These are phyloP conservation scores for Venturia canescens DNA, from an alignment of 1,140 invertebrate species.

Conservation along the genomic window DNA sequence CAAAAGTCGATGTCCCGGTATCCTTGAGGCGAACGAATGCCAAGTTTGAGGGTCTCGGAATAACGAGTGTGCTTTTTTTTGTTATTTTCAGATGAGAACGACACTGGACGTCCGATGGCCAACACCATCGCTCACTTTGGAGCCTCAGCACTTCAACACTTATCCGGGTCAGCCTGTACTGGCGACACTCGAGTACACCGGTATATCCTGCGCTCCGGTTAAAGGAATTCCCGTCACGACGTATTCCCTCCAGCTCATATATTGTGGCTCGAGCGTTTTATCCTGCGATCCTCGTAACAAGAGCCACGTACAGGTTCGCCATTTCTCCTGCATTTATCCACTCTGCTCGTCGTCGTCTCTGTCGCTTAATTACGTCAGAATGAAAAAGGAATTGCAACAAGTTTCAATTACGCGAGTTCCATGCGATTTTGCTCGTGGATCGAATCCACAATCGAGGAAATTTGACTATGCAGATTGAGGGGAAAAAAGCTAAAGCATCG, in stretches of 20 bases:
- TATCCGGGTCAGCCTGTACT: constrained; percentile 85
- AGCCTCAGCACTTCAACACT: constrained; percentile 85
- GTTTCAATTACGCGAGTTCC: no score
- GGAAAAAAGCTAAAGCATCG: no score
- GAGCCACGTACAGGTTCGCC: constrained; percentile 68
- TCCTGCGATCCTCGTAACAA: constrained; percentile 73
- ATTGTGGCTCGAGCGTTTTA: constrained; percentile 80
- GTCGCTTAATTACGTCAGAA: no score
- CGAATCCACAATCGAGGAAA: no score
- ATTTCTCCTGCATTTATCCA: no score
- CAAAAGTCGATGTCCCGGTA: no score
- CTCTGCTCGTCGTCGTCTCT: no score
- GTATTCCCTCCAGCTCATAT: constrained; percentile 83
- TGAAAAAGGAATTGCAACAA: no score
- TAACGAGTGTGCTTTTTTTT: background rate
- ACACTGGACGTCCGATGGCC: constrained; percentile 89
- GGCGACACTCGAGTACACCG: constrained; percentile 84
- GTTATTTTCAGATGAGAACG: constrained; percentile 74
- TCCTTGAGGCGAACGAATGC: no score
- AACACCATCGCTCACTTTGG: constrained; percentile 82
- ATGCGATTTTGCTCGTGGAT: no score
- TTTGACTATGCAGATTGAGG: no score
- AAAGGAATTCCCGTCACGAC: constrained; percentile 77
- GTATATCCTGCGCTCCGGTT: constrained; percentile 79
- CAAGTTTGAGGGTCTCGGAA: no score